Conservation (phyloP, 2,888 invertebrate genomes). For the Caradrina clavipalpis region DNA sequence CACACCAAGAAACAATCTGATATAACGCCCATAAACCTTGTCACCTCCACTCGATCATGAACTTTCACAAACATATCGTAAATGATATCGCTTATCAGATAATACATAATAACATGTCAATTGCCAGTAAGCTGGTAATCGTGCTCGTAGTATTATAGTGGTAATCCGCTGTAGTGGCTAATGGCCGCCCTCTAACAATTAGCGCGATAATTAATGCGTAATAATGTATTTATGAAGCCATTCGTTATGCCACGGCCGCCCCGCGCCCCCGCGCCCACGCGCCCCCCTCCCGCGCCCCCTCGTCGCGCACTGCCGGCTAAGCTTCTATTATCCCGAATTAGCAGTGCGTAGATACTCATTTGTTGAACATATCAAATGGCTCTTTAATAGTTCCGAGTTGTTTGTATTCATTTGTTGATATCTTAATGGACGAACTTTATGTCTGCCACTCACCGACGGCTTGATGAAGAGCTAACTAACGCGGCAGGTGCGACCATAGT, state of each 20-base stretch:
- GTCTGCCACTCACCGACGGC: too few relatives aligned
- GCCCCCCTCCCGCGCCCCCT: not conserved
- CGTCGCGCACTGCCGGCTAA: slow-evolving; percentile 3
- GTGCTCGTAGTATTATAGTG: not conserved
- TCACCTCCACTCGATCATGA: not conserved
- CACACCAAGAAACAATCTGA: not conserved
- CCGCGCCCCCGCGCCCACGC: not conserved
- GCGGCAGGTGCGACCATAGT: too few relatives aligned
- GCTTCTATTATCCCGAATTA: slow-evolving; percentile 37
- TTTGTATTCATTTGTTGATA: slow-evolving; percentile 11
- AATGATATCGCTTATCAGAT: not conserved
- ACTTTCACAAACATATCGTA: not conserved
- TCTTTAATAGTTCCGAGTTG: not conserved
- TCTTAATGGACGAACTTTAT: too few relatives aligned
- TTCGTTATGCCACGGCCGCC: slow-evolving; percentile 4
- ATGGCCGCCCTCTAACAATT: slow-evolving; percentile 38
- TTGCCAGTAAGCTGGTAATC: slow-evolving; percentile 1
- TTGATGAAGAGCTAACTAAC: too few relatives aligned
- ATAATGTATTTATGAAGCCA: slow-evolving; percentile 48
- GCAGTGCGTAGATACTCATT: slow-evolving; percentile 21
- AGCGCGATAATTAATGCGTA: slow-evolving; percentile 33
- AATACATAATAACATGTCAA: not conserved
- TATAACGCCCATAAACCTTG: too few relatives aligned
- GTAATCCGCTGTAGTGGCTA: slow-evolving; percentile 24
- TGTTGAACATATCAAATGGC: slow-evolving; percentile 18